phyloP scores from a whole-genome alignment of 2,797 vertebrate genomes.

The Myotis myotis region DNA sequence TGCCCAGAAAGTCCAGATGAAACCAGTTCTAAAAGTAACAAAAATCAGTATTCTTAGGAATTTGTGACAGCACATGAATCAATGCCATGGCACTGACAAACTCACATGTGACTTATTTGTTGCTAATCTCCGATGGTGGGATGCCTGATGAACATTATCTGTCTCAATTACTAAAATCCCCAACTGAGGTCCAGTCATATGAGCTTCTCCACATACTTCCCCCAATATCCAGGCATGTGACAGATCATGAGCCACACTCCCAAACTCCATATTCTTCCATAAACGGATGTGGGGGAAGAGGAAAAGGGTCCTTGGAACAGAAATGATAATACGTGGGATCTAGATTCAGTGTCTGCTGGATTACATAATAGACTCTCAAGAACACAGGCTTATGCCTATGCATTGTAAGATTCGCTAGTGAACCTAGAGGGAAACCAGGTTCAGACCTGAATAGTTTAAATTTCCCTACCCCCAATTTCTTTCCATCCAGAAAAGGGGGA shows the following conservation, averaged over 20 bases:
- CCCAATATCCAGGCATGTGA: slow-evolving; percentile 64
- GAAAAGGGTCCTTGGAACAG: not conserved
- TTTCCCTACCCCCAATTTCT: not conserved
- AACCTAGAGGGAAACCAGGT: not conserved
- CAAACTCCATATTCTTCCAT: slow-evolving; percentile 47
- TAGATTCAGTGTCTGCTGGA: not conserved
- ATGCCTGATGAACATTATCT: slow-evolving; percentile 39
- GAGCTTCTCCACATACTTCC: slow-evolving; percentile 60
- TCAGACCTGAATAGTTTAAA: not conserved
- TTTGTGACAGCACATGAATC: not conserved
- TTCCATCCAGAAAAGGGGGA: not conserved
- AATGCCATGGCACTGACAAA: not conserved
- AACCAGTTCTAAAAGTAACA: not conserved
- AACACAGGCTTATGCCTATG: not conserved
- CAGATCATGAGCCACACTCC: slow-evolving; percentile 62
- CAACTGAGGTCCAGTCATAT: slow-evolving; percentile 57
- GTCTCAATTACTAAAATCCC: slow-evolving; percentile 45
- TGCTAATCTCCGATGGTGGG: not conserved
- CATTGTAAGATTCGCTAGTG: not conserved
- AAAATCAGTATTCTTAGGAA: not conserved
- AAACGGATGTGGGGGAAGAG: slow-evolving; percentile 1
- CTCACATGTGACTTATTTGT: slow-evolving; percentile 12
- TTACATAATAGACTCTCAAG: not conserved
- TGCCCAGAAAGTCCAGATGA: not conserved
- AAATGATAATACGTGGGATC: not conserved